Evolutionary conservation across 2,888 invertebrate genomes (phyloP).

Genomic region (Eledone cirrhosa): DNA sequence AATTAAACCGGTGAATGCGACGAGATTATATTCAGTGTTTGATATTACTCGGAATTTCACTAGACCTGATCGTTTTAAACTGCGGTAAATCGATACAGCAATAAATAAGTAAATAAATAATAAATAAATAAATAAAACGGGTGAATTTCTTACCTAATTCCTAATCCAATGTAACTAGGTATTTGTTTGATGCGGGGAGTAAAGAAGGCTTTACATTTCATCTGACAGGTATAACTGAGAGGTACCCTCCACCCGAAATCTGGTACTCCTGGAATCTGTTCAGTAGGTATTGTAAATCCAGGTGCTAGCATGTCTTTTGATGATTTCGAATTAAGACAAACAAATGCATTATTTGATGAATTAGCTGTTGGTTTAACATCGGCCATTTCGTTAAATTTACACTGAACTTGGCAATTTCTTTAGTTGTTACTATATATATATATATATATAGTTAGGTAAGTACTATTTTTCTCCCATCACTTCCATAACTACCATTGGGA

Average conservation of each 20-base stretch:
- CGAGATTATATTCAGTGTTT: background rate
- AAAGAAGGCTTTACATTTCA: conserved; percentile 59
- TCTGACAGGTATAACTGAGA: conserved; percentile 52
- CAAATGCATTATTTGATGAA: too few species aligned
- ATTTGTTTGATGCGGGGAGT: conserved; percentile 76
- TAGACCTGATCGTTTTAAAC: too few species aligned
- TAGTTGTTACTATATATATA: too few species aligned
- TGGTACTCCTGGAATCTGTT: conserved; percentile 52
- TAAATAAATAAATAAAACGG: background rate
- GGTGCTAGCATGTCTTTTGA: conserved; percentile 36
- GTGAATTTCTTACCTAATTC: conserved; percentile 74
- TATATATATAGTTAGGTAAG: too few species aligned
- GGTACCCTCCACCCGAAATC: conserved; percentile 62
- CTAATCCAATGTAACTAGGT: conserved; percentile 76
- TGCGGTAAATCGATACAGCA: too few species aligned
- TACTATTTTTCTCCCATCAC: too few species aligned
- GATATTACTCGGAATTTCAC: background rate
- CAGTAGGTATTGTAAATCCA: conserved; percentile 48
- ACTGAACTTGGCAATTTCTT: too few species aligned
- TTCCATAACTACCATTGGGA: too few species aligned
- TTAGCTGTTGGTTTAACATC: too few species aligned
- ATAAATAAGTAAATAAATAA: too few species aligned
- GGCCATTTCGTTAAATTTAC: too few species aligned
- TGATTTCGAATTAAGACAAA: background rate
- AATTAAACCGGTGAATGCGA: background rate